Base-by-base conservation (phyloP, 2,888 invertebrate genomes). In the Aporophyla nigra region DNA sequence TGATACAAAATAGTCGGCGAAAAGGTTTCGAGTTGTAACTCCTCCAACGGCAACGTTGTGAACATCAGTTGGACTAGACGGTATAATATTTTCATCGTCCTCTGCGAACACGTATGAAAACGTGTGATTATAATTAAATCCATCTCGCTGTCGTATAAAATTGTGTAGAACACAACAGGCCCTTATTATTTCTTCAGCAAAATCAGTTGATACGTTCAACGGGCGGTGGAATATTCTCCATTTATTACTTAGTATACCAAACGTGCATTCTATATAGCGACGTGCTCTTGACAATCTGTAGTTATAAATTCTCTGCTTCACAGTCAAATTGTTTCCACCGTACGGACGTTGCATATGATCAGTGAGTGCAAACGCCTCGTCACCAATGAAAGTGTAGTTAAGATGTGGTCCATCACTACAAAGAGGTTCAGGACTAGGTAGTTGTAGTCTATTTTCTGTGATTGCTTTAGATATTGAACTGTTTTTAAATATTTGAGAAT, bases 141-240 rank as follows among this genome's bases (percentile, higher is more conserved):
- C 56, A 56, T 56, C 68, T 58, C 56, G 54, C 27, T 69, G 68
- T 43, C 68, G 68, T 56, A 69, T 24, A 69, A 58, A 69, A 56
- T 69, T 69, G 68, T 69, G 56, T 69, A 68, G 43, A 43, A 69
- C 56, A 69, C 56, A 69, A 69, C 68, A 69, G 24, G 68, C 56
- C 56, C 0, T 56, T 43, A 56, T 43, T 56, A 56, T 56, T 46
- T 69, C 56, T 56, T 43, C 43, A 69, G 68, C 68, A 69, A 58
- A 54, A 54, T 67, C 53, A 67, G 53, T 40, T 54, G 67, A 67
- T 67, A 67, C 67, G 33, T 67, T 67, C 67, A 67, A 67, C 67
- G 67, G 67, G 67, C 53, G 67, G 67, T 54, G 67, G 40, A 54
- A 67, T 69, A 58, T 69, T 69, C 68, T 58, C 68, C 24, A 58